Base-by-base conservation (phyloP, 2,888 invertebrate genomes). In the Hydrotaea diabolus region DNA sequence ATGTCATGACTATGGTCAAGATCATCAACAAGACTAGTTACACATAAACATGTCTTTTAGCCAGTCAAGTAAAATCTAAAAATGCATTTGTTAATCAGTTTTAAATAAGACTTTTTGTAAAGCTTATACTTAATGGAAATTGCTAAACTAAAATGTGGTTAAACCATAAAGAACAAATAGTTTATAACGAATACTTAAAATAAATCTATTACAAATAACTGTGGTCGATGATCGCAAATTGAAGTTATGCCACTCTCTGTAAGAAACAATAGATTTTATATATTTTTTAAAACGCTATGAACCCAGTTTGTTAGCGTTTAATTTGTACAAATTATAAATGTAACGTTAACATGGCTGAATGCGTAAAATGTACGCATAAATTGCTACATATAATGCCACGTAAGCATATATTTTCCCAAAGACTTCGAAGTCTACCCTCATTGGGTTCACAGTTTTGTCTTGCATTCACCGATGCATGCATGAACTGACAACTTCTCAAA, bases 321-420 rank as follows among this genome's bases (percentile, higher is more conserved):
- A 80, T 74, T 71, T 53, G 43, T 62, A 71, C 55, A 80, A 83
- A 80, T 77, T 75, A 43, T 39, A 53, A 49, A 15, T 66, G 66
- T 69, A 74, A 71, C 80, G 23, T 71, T 31, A 80, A 55, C 36
- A 66, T 46, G 31, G 31, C 31, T 31, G 66, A 59, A 77, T 77
- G 83, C 83, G 80, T 83, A 57, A 80, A 83, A 43, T 66, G 66
- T 57, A 74, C 49, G 39, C 59, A 36, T n/a, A 13, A 2, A n/a
- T 49, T 4, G 49, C 7, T 8, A 43, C 3, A 43, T 31, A 1
- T 15, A 4, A 15, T 49, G 49, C 49, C 3, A 49, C 49, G n/a
- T n/a, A 49, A 49, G 13, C 49, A 49, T 39, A 39, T 8, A 39
- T 39, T 9, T 39, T 36, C 36, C 36, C 36, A 9, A 8, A 39